Evolutionary conservation across 2,888 invertebrate species (phyloP), one percentile per base, ranked within the genome.

Genomic region (Drosophila suboccidentalis): DNA sequence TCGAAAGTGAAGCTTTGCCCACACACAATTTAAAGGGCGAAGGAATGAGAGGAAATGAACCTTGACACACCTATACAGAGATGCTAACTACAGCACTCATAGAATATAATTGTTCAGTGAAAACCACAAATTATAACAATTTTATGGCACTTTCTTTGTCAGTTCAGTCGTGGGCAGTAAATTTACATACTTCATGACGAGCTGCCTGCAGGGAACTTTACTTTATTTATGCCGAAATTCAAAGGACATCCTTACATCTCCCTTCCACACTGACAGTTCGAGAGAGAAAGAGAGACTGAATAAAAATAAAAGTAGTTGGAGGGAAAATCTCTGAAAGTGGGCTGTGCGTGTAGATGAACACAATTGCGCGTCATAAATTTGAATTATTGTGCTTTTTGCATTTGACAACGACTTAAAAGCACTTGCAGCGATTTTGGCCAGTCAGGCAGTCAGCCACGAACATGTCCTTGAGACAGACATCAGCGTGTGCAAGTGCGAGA

Each of bases 301-400:
- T 29, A 69, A 15, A 32, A 29, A 46, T 29, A 57, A 32, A 46
- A 17, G 22, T 11, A 46, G 19, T 22, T 10, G 44, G 38, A 60
- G 67, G 38, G 60, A 50, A 50, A 50, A 58, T 78, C 73, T 68
- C 36, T 46, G 46, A 73, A 78, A 76, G 69, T 69, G 80, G 69
- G 68, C 78, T 65, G 69, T 74, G 82, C 88, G 71, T 86, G 84
- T 66, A 80, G 87, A 86, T 89, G 84, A 87, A 80, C 87, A 89
- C 84, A 89, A 88, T 88, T 83, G 84, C 83, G 84, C 89, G 84
- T 87, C 89, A 85, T 86, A 86, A 86, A 86, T 89, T 86, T 86
- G 89, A 86, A 85, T 86, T 86, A 86, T 86, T 89, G 88, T 89
- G 81, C 84, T 86, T 82, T 89, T 89, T 89, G 86, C 86, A 86